These are phyloP conservation scores for Actinemys pallida DNA, from an alignment of 2,113 vertebrate species.

Conservation along the genomic window DNA sequence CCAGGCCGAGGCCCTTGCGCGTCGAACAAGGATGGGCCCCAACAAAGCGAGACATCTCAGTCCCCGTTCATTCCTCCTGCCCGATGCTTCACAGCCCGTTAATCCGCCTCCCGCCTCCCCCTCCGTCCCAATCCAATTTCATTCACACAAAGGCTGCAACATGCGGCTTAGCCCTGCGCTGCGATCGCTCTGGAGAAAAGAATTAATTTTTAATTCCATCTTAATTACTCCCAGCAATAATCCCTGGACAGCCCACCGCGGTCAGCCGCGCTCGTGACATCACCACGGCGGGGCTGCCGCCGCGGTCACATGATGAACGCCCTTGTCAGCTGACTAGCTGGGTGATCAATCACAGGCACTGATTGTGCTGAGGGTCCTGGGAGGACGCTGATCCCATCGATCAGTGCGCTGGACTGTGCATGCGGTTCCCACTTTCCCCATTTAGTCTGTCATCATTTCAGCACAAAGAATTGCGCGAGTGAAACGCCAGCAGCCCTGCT, in stretches of 20 bases:
- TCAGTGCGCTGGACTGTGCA: neutral
- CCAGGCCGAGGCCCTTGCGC: neutral
- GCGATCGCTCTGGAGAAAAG: conserved; percentile 62
- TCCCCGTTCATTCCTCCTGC: conserved; percentile 14
- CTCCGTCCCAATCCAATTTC: conserved; percentile 18
- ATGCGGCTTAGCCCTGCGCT: conserved; percentile 74
- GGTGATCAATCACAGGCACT: conserved; percentile 21
- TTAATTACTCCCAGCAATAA: conserved; percentile 84
- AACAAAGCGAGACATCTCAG: conserved; percentile 7
- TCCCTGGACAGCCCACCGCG: conserved; percentile 64
- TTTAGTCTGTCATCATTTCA: neutral
- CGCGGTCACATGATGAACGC: conserved; percentile 13
- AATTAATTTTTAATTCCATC: conserved; percentile 87
- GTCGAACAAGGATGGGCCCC: neutral
- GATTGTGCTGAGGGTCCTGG: neutral
- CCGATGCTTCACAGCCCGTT: neutral
- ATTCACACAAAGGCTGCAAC: conserved; percentile 70
- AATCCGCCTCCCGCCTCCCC: conserved; percentile 1
- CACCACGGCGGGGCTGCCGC: neutral
- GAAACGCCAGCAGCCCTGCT: neutral
- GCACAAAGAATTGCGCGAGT: neutral
- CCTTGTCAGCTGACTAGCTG: neutral
- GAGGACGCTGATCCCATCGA: neutral
- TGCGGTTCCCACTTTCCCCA: neutral
- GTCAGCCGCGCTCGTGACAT: neutral